These are phyloP conservation scores for Metellina segmentata DNA, from an alignment of 2,888 invertebrate genomes.

Conservation along the genomic window DNA sequence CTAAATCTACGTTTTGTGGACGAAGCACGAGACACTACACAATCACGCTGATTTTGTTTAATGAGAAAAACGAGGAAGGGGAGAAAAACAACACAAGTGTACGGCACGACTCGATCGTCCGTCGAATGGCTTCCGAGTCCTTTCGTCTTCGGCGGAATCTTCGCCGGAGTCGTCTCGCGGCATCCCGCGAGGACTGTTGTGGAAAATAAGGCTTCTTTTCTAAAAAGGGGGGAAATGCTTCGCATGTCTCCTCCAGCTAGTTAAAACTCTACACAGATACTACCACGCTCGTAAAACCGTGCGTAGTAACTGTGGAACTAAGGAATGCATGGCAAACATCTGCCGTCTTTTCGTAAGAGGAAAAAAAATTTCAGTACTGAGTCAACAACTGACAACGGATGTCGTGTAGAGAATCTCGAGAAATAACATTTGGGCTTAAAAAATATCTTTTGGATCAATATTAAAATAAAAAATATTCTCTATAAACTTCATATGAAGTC, in stretches of 20 bases:
- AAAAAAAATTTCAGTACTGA: constrained; percentile 29
- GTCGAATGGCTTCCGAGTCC: background rate
- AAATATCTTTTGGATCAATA: constrained; percentile 72
- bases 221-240: constrained; percentile 11
- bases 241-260: constrained; percentile 2
- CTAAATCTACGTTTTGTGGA: constrained; percentile 68
- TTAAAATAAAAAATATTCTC: constrained; percentile 74
- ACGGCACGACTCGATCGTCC: too few species aligned
- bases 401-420: constrained; percentile 74
- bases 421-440: constrained; percentile 71
- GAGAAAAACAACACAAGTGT: background rate
- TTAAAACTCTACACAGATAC: constrained; percentile 35
- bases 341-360: constrained; percentile 35
- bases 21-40: constrained; percentile 58
- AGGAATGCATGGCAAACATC: constrained; percentile 52
- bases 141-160: background rate
- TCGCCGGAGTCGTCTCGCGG: background rate
- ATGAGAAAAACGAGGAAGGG: constrained; percentile 1
- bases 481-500: constrained; percentile 45
- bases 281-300: constrained; percentile 1
- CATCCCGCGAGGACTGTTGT: background rate
- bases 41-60: constrained; percentile 48
- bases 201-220: constrained; percentile 16
- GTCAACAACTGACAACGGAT: constrained; percentile 60
- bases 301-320: constrained; percentile 4